Conservation (phyloP, 2,797 vertebrate species). For the Knipowitschia caucasica region DNA sequence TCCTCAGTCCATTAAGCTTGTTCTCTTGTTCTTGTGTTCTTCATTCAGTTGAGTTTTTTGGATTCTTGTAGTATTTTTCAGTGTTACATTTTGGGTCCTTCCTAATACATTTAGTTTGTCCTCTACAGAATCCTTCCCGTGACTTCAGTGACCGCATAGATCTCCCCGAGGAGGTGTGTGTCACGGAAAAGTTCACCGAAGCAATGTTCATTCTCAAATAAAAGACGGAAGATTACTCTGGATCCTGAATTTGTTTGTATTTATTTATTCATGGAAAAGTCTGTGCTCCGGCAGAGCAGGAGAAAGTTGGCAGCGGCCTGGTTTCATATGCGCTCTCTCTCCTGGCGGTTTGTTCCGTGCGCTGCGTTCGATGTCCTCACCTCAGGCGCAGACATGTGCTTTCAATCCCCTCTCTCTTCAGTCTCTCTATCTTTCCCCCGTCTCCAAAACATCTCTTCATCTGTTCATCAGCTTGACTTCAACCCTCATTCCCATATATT, state of each 20-base stretch:
- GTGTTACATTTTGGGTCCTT: too few species aligned
- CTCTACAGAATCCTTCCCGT: conserved; percentile 49
- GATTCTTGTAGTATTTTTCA: too few species aligned
- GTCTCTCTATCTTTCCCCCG: conserved; percentile 42
- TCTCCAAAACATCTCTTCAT: conserved; percentile 38
- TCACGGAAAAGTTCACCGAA: conserved; percentile 62
- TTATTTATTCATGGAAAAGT: conserved; percentile 41
- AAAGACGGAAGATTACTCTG: conserved; percentile 37
- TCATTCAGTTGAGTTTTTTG: too few species aligned
- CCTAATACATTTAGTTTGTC: neutral
- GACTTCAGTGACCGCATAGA: conserved; percentile 54
- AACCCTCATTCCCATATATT: conserved; percentile 29
- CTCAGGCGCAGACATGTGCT: conserved; percentile 73
- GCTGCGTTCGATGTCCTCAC: conserved; percentile 57
- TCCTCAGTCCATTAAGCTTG: too few species aligned
- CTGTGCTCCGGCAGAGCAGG: conserved; percentile 38
- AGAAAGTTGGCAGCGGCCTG: conserved; percentile 58
- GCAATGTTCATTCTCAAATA: conserved; percentile 45
- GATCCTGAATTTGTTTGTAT: conserved; percentile 37
- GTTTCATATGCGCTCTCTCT: too few species aligned
- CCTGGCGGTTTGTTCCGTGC: too few species aligned
- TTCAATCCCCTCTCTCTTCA: conserved; percentile 61
- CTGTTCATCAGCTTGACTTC: conserved; percentile 39
- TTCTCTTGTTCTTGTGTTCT: too few species aligned
- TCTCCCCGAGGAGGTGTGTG: conserved; percentile 56